Conservation (phyloP, 2,888 invertebrate genomes). For the Drosophila demipolita region DNA sequence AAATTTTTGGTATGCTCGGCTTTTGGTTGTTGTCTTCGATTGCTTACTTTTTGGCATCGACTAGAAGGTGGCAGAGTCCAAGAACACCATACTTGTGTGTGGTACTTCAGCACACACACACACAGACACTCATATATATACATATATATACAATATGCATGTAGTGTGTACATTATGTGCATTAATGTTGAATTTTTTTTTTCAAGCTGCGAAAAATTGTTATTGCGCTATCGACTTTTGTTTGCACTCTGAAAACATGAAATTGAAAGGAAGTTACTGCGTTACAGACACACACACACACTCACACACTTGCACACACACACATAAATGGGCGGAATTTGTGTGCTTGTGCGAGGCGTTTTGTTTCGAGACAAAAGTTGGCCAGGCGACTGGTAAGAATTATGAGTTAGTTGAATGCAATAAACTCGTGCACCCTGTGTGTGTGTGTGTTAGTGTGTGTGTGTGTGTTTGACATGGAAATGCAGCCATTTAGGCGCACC, state of each 20-base stretch:
- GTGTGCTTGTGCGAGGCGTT: slow-evolving; percentile 42
- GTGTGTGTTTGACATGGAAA: slow-evolving; percentile 52
- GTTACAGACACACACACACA: slow-evolving; percentile 35
- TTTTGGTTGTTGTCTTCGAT: slow-evolving; percentile 16
- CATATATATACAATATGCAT: background rate
- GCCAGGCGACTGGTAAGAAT: slow-evolving; percentile 53
- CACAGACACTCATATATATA: background rate
- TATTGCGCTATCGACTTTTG: slow-evolving; percentile 68
- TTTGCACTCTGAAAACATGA: slow-evolving; percentile 66
- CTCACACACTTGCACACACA: slow-evolving; percentile 1
- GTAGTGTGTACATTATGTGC: slow-evolving; percentile 16
- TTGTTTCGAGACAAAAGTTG: slow-evolving; percentile 65
- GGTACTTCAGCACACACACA: slow-evolving; percentile 12
- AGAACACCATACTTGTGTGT: slow-evolving; percentile 7
- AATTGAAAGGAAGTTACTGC: slow-evolving; percentile 68
- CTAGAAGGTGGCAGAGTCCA: slow-evolving; percentile 41
- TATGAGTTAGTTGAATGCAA: slow-evolving; percentile 71
- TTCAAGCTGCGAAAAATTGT: slow-evolving; percentile 64
- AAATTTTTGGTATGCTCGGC: background rate
- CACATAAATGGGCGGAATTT: slow-evolving; percentile 17
- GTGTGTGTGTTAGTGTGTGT: slow-evolving; percentile 8
- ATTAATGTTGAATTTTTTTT: slow-evolving; percentile 37
- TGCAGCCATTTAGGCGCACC: slow-evolving; percentile 61
- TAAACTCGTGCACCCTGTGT: slow-evolving; percentile 48
- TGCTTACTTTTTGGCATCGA: slow-evolving; percentile 29